Evolutionary conservation across 2,888 invertebrate genomes (phyloP), one percentile per base, ranked within the genome.

Genomic region (Ormyrus pomaceus): DNA sequence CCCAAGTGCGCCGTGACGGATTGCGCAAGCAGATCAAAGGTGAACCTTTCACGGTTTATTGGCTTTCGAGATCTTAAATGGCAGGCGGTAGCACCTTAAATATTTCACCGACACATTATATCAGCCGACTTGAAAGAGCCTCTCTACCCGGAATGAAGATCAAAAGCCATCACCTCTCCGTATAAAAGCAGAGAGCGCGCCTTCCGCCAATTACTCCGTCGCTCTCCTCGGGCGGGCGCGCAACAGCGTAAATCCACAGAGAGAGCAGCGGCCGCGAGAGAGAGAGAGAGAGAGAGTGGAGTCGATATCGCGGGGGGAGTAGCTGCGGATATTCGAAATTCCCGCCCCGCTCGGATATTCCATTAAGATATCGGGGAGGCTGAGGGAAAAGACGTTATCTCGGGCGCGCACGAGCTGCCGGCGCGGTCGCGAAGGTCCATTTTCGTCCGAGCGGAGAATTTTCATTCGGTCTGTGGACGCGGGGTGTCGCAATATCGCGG

Each of bases 331-430:
- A 6, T 11, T 48, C 46, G 13, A 9, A 68, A 48, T 19, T 70
- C 73, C 19, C 59, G 46, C 64, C 68, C 53, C 34, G 53, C 70
- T 79, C 71, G 79, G 79, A 79, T 79, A 79, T 79, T 79, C 79
- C 79, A 79, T 79, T 75, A 79, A 79, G 79, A 79, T 79, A 79
- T 75, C 70, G 79, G 64, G 79, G 64, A 13, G 11, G 78, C 34
- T 68, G 50, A 77, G 64, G 69, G 55, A 55, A 61, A 34, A 34
- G 34, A 62, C 72, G 72, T 78, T 78, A 78, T 78, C 77, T 59
- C 4, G 9, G n/a, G n/a, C 59, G 66, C 19, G 77, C 77, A 72
- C 77, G 72, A 72, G 66, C 51, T 55, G 45, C 50, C 48, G 58
- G 45, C 55, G n/a, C 34, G n/a, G 50, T 59, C 50, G 70, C 48